These are phyloP conservation scores for Beaufortia kweichowensis DNA, from an alignment of 2,113 vertebrate genomes.

Conservation along the genomic window DNA sequence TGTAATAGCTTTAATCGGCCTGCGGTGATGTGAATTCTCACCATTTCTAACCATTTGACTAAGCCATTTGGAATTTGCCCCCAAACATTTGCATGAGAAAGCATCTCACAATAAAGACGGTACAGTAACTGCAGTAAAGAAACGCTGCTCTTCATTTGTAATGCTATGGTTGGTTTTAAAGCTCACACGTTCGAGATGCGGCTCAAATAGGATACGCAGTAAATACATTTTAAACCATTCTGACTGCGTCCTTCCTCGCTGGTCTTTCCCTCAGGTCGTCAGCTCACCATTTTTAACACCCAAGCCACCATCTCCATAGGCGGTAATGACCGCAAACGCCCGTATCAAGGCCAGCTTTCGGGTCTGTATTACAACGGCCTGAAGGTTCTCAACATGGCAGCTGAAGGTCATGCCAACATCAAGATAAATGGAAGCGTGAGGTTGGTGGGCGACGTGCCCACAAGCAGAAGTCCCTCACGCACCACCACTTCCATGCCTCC, in stretches of 20 bases:
- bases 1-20: constrained; percentile 53
- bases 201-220: background rate
- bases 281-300: constrained; percentile 99
- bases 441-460: constrained; percentile 91
- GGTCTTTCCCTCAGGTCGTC: constrained; percentile 79
- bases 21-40: constrained; percentile 59
- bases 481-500: constrained; percentile 91
- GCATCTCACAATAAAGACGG: background rate
- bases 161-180: background rate
- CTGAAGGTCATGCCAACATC: constrained; percentile 91
- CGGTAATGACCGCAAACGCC: constrained; percentile 90
- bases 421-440: constrained; percentile 95
- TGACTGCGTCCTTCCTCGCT: constrained; percentile 5
- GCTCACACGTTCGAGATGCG: background rate
- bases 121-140: background rate
- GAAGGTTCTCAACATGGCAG: constrained; percentile 97
- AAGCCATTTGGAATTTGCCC: constrained; percentile 9
- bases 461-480: constrained; percentile 83
- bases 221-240: background rate
- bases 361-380: constrained; percentile 98
- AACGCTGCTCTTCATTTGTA: background rate
- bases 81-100: constrained; percentile 29
- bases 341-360: constrained; percentile 97
- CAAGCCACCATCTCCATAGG: constrained; percentile 97
- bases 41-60: constrained; percentile 14